Percentiles rank a stretch among this genome's conserved stretches.
Evolutionary conservation across 2,888 invertebrate species (phyloP).

Genomic region (Craniophora ligustri): DNA sequence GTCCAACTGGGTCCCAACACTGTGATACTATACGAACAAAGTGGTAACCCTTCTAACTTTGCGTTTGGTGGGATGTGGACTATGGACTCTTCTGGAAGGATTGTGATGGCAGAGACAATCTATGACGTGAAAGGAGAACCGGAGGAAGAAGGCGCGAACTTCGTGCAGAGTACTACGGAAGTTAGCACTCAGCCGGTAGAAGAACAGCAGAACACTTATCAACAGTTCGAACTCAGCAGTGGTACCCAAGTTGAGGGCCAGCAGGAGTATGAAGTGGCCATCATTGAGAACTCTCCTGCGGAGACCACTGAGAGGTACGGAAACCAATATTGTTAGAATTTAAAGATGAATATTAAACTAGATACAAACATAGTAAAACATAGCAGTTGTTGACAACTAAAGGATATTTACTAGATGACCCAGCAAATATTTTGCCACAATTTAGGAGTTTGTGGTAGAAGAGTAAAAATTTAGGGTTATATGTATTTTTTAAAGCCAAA

Average conservation of each 20-base stretch:
- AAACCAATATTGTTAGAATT: background rate
- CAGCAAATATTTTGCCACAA: too few relatives aligned
- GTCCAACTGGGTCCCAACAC: conserved; percentile 85
- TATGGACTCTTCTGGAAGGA: conserved; percentile 83
- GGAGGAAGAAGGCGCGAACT: conserved; percentile 79
- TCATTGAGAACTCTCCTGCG: conserved; percentile 75
- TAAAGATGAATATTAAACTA: too few relatives aligned
- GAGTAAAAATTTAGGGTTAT: too few relatives aligned
- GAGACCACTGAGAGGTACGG: conserved; percentile 70
- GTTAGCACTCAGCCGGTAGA: conserved; percentile 82
- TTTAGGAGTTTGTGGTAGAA: too few relatives aligned
- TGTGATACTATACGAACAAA: conserved; percentile 85
- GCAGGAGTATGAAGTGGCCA: conserved; percentile 83
- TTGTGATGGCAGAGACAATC: conserved; percentile 87
- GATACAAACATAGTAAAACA: too few relatives aligned
- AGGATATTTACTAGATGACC: too few relatives aligned
- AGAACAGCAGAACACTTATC: conserved; percentile 78
- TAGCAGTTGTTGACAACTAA: too few relatives aligned
- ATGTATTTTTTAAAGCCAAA: too few relatives aligned
- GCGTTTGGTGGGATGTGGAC: conserved; percentile 87
- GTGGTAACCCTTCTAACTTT: conserved; percentile 83
- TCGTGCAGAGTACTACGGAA: conserved; percentile 80
- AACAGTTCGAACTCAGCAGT: conserved; percentile 79
- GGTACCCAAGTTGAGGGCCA: conserved; percentile 73
- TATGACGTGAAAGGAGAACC: conserved; percentile 86